Conservation (phyloP, 2,797 vertebrate genomes). For the Urocyon cinereoargenteus region DNA sequence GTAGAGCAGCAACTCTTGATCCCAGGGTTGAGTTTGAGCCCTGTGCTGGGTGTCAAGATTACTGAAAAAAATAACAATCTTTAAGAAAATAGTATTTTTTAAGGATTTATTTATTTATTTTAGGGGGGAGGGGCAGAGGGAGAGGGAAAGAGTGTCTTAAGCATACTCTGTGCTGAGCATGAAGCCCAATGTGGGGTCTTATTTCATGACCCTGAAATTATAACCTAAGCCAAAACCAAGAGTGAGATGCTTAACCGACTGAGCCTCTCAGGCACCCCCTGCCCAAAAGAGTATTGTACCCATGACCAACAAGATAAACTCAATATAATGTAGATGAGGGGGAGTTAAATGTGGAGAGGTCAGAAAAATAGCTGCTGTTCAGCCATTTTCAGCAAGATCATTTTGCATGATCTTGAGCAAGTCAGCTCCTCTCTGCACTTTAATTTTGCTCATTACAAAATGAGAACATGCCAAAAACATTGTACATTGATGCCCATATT, state of each 20-base stretch:
- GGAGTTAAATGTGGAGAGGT: background rate
- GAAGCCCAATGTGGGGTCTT: background rate
- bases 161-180: background rate
- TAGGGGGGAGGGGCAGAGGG: background rate
- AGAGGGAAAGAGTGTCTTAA: background rate
- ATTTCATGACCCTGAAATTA: background rate
- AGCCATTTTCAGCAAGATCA: background rate
- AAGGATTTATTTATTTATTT: background rate
- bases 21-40: background rate
- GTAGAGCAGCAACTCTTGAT: background rate
- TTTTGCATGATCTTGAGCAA: background rate
- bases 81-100: background rate
- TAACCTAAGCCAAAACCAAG: background rate
- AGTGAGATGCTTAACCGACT: background rate
- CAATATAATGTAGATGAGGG: background rate
- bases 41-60: background rate
- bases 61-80: background rate
- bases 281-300: background rate
- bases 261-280: background rate
- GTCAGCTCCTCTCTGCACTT: background rate
- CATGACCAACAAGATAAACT: background rate
- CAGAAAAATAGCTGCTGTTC: background rate
- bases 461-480: background rate
- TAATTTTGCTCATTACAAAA: conserved; percentile 13
- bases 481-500: background rate